Evolutionary conservation across 2,113 vertebrate species (phyloP).

Genomic region (Strix uralensis): DNA sequence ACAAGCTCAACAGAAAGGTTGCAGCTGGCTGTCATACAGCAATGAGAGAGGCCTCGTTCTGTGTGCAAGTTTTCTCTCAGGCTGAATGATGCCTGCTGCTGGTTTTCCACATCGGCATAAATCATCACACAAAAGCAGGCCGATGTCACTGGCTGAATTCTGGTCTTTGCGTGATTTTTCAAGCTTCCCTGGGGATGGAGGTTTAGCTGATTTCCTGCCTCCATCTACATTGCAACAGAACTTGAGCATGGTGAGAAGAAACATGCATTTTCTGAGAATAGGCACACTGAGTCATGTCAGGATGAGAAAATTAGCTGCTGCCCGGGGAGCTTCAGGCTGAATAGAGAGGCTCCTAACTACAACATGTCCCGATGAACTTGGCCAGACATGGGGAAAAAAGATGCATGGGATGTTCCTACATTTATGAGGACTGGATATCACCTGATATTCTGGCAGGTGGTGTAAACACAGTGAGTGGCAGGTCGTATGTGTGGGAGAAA

Average conservation of each 20-base stretch:
- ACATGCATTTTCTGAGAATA: background rate
- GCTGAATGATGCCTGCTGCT: background rate
- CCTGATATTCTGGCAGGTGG: background rate
- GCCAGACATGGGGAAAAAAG: background rate
- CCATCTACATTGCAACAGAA: background rate
- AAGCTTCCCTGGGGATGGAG: background rate
- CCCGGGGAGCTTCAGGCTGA: background rate
- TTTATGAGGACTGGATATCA: background rate
- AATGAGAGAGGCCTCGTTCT: background rate
- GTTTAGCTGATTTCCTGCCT: background rate
- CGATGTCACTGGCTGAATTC: background rate
- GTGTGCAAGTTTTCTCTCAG: background rate
- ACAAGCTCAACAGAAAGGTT: background rate
- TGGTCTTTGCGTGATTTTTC: background rate
- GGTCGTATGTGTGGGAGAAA: accelerated
- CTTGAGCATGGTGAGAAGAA: background rate
- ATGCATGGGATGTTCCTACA: background rate
- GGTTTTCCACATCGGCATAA: background rate
- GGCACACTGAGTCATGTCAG: background rate
- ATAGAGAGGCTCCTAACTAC: background rate
- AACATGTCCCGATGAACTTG: accelerated
- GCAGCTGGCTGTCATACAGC: background rate
- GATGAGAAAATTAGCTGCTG: background rate
- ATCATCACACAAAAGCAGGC: background rate
- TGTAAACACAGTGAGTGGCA: accelerated